Conservation (phyloP, 2,797 vertebrate species). For the Brachymystax lenok region DNA sequence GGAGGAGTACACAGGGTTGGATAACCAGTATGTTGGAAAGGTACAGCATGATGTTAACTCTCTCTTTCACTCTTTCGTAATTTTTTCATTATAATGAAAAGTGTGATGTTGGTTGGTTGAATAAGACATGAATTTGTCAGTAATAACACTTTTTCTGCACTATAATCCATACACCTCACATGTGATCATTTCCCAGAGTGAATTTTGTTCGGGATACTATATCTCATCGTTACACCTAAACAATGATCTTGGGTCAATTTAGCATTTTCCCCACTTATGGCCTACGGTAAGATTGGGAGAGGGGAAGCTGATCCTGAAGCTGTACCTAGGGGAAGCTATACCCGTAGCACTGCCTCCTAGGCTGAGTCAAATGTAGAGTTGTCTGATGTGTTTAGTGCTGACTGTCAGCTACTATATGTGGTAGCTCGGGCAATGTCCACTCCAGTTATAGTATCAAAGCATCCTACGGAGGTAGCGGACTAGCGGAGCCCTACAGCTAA, state of each 20-base stretch:
- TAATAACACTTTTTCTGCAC: too few species aligned
- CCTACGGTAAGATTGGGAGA: too few species aligned
- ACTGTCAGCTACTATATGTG: constrained; percentile 41
- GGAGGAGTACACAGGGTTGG: constrained; percentile 91
- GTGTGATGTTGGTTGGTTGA: too few species aligned
- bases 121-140: too few species aligned
- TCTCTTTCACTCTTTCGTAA: not conserved
- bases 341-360: not conserved
- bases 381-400: constrained; percentile 50
- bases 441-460: constrained; percentile 52
- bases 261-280: too few species aligned
- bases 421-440: constrained; percentile 48
- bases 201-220: too few species aligned
- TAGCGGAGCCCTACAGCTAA: constrained; percentile 42
- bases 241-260: too few species aligned
- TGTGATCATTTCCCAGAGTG: too few species aligned
- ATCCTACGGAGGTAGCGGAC: constrained; percentile 38
- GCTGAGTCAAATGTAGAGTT: constrained; percentile 25
- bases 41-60: constrained; percentile 58
- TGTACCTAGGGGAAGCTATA: not conserved
- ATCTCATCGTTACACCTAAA: too few species aligned
- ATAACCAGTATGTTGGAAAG: constrained; percentile 95
- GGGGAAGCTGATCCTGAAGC: not conserved
- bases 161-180: too few species aligned
- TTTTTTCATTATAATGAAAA: too few species aligned